Percentiles rank a stretch among this genome's conserved stretches.
phyloP scores from a whole-genome alignment of 2,113 vertebrate genomes.

The Melanocharis versteri region DNA sequence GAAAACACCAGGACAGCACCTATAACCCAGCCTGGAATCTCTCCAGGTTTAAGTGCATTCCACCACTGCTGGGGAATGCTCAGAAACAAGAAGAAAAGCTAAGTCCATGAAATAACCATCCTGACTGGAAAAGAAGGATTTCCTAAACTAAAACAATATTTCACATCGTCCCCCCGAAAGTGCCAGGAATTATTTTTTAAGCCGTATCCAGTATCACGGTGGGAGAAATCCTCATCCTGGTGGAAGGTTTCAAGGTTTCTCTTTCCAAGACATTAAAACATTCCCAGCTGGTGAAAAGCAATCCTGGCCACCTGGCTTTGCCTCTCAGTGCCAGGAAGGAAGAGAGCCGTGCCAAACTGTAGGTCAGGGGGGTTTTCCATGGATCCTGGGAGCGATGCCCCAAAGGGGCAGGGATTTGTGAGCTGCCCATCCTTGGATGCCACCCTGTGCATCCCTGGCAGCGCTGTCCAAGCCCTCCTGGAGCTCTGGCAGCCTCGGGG shows the following conservation, averaged over 20 bases:
- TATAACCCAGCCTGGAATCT: background rate
- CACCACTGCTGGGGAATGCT: too few species aligned
- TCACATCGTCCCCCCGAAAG: background rate
- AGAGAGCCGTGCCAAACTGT: background rate
- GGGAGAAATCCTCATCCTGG: background rate
- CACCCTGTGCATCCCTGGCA: background rate
- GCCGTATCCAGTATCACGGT: fast-evolving
- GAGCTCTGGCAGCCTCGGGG: background rate
- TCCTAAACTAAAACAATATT: background rate
- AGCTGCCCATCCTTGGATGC: background rate
- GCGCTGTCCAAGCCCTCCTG: background rate
- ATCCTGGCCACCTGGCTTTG: background rate
- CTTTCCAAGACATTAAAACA: background rate
- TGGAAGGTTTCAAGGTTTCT: background rate
- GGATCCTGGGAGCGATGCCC: background rate
- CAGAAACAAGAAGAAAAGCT: background rate
- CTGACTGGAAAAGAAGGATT: background rate
- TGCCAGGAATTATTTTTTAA: background rate
- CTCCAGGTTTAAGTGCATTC: background rate
- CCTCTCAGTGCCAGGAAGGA: background rate
- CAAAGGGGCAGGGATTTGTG: background rate
- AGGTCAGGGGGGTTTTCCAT: too few species aligned
- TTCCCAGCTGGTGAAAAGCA: background rate
- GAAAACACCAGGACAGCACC: background rate
- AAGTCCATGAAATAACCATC: background rate